phyloP scores from a whole-genome alignment of 1,140 invertebrate species.

The Bombus waltoni region DNA sequence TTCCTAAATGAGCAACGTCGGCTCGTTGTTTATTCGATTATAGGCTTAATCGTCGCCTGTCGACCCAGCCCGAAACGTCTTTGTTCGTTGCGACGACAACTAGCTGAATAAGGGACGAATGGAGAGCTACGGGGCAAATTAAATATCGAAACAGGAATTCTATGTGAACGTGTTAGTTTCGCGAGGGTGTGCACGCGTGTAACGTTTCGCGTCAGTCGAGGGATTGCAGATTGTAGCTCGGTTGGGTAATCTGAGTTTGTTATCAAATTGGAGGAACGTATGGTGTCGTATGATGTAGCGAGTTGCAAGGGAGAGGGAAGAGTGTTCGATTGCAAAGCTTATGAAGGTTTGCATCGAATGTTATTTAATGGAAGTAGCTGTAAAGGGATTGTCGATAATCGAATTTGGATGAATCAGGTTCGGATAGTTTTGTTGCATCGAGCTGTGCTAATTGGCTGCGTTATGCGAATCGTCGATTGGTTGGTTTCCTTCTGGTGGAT shows the following conservation, averaged over 20 bases:
- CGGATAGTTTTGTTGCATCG: no score
- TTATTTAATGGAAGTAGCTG: neutral
- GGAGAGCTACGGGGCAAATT: conserved; percentile 32
- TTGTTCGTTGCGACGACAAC: conserved; percentile 42
- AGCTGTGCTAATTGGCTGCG: neutral
- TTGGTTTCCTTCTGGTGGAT: no score
- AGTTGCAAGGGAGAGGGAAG: neutral
- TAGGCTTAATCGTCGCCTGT: conserved; percentile 61
- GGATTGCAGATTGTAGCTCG: neutral
- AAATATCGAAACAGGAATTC: conserved; percentile 41
- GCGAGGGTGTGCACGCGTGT: neutral
- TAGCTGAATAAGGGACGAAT: neutral
- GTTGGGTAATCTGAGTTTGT: neutral
- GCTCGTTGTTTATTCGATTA: conserved; percentile 65
- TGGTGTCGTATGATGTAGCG: neutral
- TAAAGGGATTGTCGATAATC: neutral
- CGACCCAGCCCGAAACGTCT: conserved; percentile 44
- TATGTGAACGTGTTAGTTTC: neutral
- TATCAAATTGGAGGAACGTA: conserved; percentile 1
- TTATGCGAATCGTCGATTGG: neutral
- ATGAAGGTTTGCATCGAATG: neutral
- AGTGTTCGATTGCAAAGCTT: neutral
- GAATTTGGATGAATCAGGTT: neutral
- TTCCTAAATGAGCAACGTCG: conserved; percentile 63
- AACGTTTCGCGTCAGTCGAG: no score